Conservation (phyloP, 2,888 invertebrate species). For the Epistrophe eligans region DNA sequence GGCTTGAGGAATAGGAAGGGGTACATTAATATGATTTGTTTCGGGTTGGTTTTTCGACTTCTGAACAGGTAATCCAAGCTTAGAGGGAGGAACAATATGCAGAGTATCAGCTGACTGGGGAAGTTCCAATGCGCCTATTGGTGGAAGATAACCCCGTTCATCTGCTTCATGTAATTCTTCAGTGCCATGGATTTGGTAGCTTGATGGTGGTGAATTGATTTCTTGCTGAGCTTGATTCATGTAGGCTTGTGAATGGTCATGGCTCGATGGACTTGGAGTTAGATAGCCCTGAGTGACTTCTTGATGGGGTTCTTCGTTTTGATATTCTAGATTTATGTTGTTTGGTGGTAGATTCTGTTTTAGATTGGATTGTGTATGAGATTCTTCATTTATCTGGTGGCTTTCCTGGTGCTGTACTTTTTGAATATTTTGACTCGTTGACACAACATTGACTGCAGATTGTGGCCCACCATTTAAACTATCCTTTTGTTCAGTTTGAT, state of each 20-base stretch:
- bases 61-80: slow-evolving; percentile 24
- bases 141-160: slow-evolving; percentile 19
- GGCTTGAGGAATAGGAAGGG: slow-evolving; percentile 58
- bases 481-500: background rate
- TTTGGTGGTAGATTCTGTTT: background rate
- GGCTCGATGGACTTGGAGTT: background rate
- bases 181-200: background rate
- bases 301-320: background rate
- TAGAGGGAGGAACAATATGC: slow-evolving; percentile 20
- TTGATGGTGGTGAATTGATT: background rate
- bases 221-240: background rate
- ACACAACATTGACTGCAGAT: background rate
- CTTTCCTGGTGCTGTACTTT: background rate
- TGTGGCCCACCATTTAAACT: background rate
- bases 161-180: background rate
- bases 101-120: slow-evolving; percentile 26
- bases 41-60: background rate
- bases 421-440: background rate
- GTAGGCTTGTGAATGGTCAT: background rate
- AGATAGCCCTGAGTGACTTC: slow-evolving; percentile 8
- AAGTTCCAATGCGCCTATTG: background rate
- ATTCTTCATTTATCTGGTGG: background rate
- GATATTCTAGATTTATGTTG: background rate
- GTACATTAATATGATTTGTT: slow-evolving; percentile 45
- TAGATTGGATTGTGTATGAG: background rate